A percentile compares a stretch with the other conserved stretches of the same genome.
Conservation (phyloP, 2,888 invertebrate species). For the Boloria euphrosyne region DNA sequence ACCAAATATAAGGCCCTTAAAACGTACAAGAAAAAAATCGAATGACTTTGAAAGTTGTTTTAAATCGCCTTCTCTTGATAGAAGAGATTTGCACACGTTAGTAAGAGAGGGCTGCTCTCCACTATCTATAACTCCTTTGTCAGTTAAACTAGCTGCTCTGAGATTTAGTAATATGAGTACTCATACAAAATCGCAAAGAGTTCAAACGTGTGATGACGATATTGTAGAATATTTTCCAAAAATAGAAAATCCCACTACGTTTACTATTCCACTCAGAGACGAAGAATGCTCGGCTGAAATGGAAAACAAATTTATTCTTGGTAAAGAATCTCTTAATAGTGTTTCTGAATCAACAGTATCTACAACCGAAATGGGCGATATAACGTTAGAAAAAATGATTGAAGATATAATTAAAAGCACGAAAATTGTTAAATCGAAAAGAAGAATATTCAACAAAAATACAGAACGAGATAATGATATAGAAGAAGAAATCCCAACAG, state of each 20-base stretch:
- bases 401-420: constrained; percentile 84
- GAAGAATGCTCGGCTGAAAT: constrained; percentile 76
- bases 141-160: constrained; percentile 82
- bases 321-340: constrained; percentile 63
- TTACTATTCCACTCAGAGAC: constrained; percentile 65
- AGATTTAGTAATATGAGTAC: constrained; percentile 80
- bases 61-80: constrained; percentile 73
- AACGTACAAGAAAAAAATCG: constrained; percentile 74
- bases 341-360: constrained; percentile 73
- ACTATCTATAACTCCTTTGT: constrained; percentile 82
- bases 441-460: constrained; percentile 61
- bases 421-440: constrained; percentile 72
- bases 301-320: constrained; percentile 76
- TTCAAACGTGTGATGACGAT: constrained; percentile 59
- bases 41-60: constrained; percentile 75
- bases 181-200: constrained; percentile 63
- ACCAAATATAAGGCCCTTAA: constrained; percentile 66
- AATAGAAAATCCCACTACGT: constrained; percentile 63
- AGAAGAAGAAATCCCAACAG: constrained; percentile 59
- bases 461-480: constrained; percentile 45
- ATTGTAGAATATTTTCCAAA: constrained; percentile 79
- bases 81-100: constrained; percentile 67
- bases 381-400: constrained; percentile 82
- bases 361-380: constrained; percentile 79
- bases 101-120: constrained; percentile 76